These are phyloP conservation scores for Shinisaurus crocodilurus DNA, from an alignment of 2,113 vertebrate genomes.

Conservation along the genomic window DNA sequence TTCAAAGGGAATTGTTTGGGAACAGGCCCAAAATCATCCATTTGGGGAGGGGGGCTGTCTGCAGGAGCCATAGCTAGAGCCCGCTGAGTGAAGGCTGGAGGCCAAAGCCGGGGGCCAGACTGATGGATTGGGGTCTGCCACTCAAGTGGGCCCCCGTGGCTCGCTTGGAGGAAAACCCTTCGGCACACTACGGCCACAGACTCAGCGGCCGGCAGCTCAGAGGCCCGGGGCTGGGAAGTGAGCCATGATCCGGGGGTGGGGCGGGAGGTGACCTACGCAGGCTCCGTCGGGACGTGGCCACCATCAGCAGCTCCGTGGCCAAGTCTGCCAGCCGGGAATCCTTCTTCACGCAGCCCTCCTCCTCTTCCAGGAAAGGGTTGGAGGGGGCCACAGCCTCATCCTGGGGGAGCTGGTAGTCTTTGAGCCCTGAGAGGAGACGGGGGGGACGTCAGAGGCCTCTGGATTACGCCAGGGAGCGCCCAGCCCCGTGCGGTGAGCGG, in stretches of 20 bases:
- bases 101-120: not conserved
- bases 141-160: not conserved
- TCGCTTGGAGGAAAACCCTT: not conserved
- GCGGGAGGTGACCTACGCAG: slow-evolving; percentile 71
- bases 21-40: not conserved
- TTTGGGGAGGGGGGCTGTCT: not conserved
- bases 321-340: slow-evolving; percentile 88
- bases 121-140: not conserved
- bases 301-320: slow-evolving; percentile 93
- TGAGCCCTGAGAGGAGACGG: slow-evolving; percentile 80
- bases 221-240: not conserved
- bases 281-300: slow-evolving; percentile 91
- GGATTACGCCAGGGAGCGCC: accelerated
- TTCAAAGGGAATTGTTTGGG: not conserved
- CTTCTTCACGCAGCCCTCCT: slow-evolving; percentile 86
- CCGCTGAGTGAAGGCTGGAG: not conserved
- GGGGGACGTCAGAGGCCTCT: accelerated
- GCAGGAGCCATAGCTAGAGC: too few species aligned
- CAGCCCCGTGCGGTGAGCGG: accelerated
- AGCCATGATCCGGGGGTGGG: not conserved
- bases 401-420: slow-evolving; percentile 89
- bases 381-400: slow-evolving; percentile 94
- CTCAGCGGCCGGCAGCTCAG: not conserved
- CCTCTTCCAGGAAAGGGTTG: slow-evolving; percentile 96
- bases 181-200: not conserved